Base-by-base conservation (phyloP, 2,888 invertebrate species). In the Diogma glabrata region DNA sequence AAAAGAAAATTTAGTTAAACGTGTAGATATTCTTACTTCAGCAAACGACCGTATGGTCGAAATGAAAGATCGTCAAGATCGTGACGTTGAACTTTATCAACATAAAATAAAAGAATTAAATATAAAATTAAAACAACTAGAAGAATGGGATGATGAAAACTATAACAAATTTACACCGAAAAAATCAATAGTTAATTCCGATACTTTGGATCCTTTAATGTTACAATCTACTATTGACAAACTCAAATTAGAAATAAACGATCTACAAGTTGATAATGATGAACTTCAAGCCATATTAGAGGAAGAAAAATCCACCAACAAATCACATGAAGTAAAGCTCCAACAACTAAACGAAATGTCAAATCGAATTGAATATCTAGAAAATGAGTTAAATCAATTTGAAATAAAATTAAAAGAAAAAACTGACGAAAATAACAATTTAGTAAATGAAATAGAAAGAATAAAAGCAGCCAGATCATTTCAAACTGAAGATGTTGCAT, bases 11-110 rank as follows among this genome's bases (percentile, higher is more conserved):
- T 63, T 87, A 3, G 62, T 73, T 28, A 86, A 85, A 62, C 78
- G 82, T 64, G 75, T 87, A 50, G 88, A 89, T 60, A 76, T 83
- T 4, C 70, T 91, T 47, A 79, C 79, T 16, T 74, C 79, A 24
- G 84, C 86, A 2, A 87, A 87, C 63, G 88, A 89, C 48, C 76
- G 82, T 54, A 76, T 89, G 63, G 71, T 80, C 2, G 88, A 90
- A 62, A 78, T 84, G 68, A 90, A 89, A 67, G 87, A 89, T 63
- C 81, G 82, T 55, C 80, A 87, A 65, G 88, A 88, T 58, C 77
- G 77, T 62, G 86, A 87, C 63, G 71, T 88, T 17, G 77, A 84
- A 55, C 73, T 82, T 60, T 82, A 82, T 73, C 81, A 84, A 62
- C 77, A 78, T 52, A 78, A 84, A 62, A 82, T 82, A 58, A 77